A percentile compares a stretch with the other conserved stretches of the same genome.
phyloP scores from a whole-genome alignment of 1,140 invertebrate genomes.

The Amphibalanus amphitrite region DNA sequence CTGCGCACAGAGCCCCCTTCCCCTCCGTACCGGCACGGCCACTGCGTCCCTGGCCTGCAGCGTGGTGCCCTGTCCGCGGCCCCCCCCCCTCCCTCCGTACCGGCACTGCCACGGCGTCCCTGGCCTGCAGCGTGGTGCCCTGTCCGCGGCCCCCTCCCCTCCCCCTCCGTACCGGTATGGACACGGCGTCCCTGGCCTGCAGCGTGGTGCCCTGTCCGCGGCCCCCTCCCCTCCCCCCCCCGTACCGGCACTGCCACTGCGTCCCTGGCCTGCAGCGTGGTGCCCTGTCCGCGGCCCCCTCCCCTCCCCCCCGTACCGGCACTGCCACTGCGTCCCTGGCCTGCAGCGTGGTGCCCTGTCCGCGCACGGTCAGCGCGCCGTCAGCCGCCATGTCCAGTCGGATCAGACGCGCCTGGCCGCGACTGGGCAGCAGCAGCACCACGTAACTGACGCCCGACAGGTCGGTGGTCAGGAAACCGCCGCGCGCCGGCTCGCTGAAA shows the following conservation, averaged over 20 bases:
- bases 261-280: too few relatives aligned
- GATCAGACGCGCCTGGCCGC: background rate
- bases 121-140: too few relatives aligned
- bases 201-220: background rate
- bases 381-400: background rate
- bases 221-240: too few relatives aligned
- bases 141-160: too few relatives aligned
- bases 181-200: background rate
- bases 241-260: too few relatives aligned
- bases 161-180: background rate
- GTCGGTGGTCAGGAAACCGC: background rate
- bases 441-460: background rate
- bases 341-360: background rate
- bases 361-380: background rate
- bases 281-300: too few relatives aligned
- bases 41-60: too few relatives aligned
- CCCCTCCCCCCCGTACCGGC: too few relatives aligned
- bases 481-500: background rate
- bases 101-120: too few relatives aligned
- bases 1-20: too few relatives aligned
- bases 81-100: too few relatives aligned
- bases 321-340: background rate
- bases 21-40: too few relatives aligned
- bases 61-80: background rate
- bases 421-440: background rate